Base-by-base conservation (phyloP, 1,140 invertebrate species). In the Cataglyphis hispanica region DNA sequence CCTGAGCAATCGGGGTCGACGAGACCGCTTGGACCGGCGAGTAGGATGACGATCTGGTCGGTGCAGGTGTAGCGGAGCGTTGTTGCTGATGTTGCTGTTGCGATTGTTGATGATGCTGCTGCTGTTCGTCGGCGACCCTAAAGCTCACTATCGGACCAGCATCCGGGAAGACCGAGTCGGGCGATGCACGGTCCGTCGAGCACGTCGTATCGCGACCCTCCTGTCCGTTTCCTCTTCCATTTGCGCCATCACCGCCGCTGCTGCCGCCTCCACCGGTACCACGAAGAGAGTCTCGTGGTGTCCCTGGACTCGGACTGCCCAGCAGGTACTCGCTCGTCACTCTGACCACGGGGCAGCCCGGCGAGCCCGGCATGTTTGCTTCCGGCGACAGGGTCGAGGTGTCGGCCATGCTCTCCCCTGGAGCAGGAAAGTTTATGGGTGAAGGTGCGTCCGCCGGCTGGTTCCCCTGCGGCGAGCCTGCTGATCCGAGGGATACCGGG, bases 381-480 rank as follows among this genome's bases (percentile, higher is more conserved):
- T 98, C 97, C 92, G 97, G 97, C 92, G 98, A 98, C 91, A 97
- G 98, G 92, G 97, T 98, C 95, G 97, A 98, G 92, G 98, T 98
- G 95, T 98, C 98, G 92, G 97, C 97, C 95, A 98, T 97, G 94
- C 98, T 98, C 96, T 98, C 98, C 95, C 97, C 97, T 97, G 96
- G 92, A 93, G 94, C 93, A 94, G 94, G 93, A 94, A 95, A 95
- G 92, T 94, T 95, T 94, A 95, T 93, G 87, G 94, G 94, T 94
- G 94, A 94, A 91, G 94, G 93, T 87, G 93, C 93, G 89, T 94
- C 94, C 93, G 94, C 90, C 91, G 93, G 91, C 92, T 93, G 94
- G 89, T 93, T 92, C 90, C 93, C 93, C 87, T 94, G 92, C 89
- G 94, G 94, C 91, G 94, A 95, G 91, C 93, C 94, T 91, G 94